Percentiles rank a stretch among this genome's conserved stretches.
Conservation (phyloP, 2,113 vertebrate genomes). For the Anarhynchus alexandrinus region DNA sequence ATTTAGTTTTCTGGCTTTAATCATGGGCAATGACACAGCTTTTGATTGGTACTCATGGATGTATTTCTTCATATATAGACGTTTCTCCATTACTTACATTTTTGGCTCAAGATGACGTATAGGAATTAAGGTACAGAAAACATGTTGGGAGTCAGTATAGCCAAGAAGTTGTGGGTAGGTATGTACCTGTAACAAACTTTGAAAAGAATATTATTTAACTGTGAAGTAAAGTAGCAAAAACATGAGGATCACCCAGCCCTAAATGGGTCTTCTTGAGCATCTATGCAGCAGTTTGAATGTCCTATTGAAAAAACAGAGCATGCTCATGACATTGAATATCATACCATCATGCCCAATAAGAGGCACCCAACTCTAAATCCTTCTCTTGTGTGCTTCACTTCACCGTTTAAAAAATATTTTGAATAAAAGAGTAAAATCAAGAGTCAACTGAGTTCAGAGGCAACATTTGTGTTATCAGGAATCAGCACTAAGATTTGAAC, state of each 20-base stretch:
- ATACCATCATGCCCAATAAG: not conserved
- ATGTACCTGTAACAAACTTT: not conserved
- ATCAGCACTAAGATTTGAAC: not conserved
- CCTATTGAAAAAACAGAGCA: not conserved
- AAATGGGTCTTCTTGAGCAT: not conserved
- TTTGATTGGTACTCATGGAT: not conserved
- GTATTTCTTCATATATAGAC: not conserved
- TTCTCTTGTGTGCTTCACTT: not conserved
- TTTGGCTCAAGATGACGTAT: not conserved
- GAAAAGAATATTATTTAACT: not conserved
- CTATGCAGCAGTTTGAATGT: not conserved
- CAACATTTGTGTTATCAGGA: not conserved
- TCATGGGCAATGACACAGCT: not conserved
- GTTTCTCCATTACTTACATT: not conserved
- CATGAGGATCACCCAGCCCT: not conserved
- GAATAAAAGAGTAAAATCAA: not conserved
- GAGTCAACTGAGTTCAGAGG: not conserved
- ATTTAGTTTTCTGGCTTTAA: not conserved
- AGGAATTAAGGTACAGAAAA: not conserved
- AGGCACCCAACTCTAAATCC: not conserved
- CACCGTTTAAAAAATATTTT: not conserved
- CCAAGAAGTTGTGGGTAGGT: not conserved
- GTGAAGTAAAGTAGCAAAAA: not conserved
- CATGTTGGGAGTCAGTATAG: not conserved
- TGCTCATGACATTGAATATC: not conserved